A percentile compares a stretch with the other conserved stretches of the same genome.
phyloP scores from a whole-genome alignment of 2,888 invertebrate genomes.

The Melanostoma scalare region DNA sequence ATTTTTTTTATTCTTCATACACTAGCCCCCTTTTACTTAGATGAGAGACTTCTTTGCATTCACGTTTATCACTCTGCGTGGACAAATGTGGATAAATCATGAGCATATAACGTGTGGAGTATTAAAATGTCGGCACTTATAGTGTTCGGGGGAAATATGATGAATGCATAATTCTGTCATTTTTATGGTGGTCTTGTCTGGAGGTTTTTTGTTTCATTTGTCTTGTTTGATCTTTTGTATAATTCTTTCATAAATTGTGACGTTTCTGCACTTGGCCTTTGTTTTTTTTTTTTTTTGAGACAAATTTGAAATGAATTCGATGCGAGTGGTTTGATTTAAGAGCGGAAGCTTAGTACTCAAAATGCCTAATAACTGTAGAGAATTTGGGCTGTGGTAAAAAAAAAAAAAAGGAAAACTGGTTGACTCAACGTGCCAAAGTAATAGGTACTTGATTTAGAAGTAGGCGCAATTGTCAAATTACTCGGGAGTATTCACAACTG shows the following conservation, averaged over 20 bases:
- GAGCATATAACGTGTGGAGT: conserved; percentile 44
- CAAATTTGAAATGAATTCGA: not conserved
- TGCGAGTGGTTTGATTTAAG: not conserved
- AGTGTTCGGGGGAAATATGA: conserved; percentile 37
- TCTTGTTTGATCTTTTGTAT: not conserved
- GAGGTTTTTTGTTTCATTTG: not conserved
- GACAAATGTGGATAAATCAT: conserved; percentile 69
- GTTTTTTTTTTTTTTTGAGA: not conserved
- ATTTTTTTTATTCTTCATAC: conserved; percentile 15
- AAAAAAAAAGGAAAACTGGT: too few species aligned
- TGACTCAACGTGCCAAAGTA: too few species aligned
- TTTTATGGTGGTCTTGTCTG: conserved; percentile 46
- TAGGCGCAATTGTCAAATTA: too few species aligned
- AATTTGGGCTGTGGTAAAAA: too few species aligned
- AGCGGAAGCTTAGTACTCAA: too few species aligned
- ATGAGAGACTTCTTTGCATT: conserved; percentile 48
- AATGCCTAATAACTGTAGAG: too few species aligned
- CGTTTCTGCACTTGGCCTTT: conserved; percentile 16
- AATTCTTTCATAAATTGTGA: conserved; percentile 2
- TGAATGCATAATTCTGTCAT: conserved; percentile 60
- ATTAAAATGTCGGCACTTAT: conserved; percentile 62
- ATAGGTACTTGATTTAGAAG: too few species aligned
- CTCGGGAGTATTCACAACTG: too few species aligned
- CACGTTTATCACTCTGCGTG: conserved; percentile 46
- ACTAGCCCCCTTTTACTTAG: conserved; percentile 17